Conservation (phyloP, 2,888 invertebrate genomes). For the Cheilosia grossa region DNA sequence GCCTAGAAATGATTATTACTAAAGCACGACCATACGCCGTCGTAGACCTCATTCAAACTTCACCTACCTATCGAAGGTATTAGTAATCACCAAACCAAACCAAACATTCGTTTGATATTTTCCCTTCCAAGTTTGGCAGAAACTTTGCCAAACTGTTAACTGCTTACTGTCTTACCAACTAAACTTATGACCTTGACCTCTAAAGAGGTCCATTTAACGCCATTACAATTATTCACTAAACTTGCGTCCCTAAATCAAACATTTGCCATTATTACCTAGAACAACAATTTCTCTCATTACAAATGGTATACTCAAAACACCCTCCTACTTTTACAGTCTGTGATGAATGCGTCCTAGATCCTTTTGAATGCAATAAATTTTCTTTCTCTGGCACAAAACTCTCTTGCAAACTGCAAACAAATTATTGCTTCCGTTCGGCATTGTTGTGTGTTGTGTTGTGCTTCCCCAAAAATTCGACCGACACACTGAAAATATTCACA, state of each 20-base stretch:
- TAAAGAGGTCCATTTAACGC: slow-evolving; percentile 27
- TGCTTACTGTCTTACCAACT: background rate
- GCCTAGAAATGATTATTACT: no score
- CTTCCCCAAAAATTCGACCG: slow-evolving; percentile 34
- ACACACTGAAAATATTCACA: slow-evolving; percentile 56
- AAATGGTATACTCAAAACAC: slow-evolving; percentile 33
- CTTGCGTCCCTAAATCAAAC: slow-evolving; percentile 53
- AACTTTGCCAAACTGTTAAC: no score
- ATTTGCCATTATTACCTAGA: slow-evolving; percentile 18
- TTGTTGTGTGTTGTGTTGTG: slow-evolving; percentile 40
- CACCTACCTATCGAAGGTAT: no score
- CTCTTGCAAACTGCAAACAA: slow-evolving; percentile 69
- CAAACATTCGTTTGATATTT: no score
- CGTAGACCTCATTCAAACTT: no score
- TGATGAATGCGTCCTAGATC: slow-evolving; percentile 65
- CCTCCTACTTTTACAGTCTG: slow-evolving; percentile 7
- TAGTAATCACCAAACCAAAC: no score
- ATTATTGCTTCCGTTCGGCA: slow-evolving; percentile 67
- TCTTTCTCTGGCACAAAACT: slow-evolving; percentile 38
- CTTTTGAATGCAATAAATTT: slow-evolving; percentile 69
- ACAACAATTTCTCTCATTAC: slow-evolving; percentile 46
- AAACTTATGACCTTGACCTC: slow-evolving; percentile 37
- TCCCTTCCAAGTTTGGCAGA: no score
- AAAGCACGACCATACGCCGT: no score
- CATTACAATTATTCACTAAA: slow-evolving; percentile 30